Conservation (phyloP, 2,113 vertebrate species). For the Drymodes brunneopygia region DNA sequence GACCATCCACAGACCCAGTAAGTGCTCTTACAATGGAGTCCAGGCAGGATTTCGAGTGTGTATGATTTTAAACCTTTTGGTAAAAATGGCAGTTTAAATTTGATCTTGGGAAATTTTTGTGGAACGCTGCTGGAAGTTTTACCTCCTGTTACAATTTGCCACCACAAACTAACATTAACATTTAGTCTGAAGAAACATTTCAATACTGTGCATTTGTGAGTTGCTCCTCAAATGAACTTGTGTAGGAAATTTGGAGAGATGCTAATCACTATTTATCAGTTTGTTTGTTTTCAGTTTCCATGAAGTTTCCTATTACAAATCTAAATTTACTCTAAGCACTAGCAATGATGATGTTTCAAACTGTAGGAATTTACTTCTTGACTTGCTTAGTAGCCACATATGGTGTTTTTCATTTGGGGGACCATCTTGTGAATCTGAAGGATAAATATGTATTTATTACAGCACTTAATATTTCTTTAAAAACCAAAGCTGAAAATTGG, state of each 20-base stretch:
- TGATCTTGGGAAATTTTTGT: neutral
- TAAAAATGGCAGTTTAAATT: neutral
- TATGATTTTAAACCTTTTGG: neutral
- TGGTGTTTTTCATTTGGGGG: neutral
- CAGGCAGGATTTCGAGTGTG: neutral
- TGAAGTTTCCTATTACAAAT: neutral
- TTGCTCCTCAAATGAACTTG: neutral
- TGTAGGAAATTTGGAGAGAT: neutral
- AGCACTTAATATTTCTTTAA: neutral
- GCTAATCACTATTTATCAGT: neutral
- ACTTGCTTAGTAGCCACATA: neutral
- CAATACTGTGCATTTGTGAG: neutral
- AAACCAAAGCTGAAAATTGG: neutral
- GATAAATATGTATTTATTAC: neutral
- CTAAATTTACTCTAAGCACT: neutral
- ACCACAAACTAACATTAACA: neutral
- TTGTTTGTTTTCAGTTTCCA: neutral
- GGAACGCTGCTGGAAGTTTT: neutral
- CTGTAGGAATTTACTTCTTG: neutral
- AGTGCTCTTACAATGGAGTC: neutral
- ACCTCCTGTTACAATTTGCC: neutral
- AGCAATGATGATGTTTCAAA: neutral
- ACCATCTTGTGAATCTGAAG: neutral
- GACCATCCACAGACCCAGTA: neutral
- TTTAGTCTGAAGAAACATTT: neutral